phyloP scores from a whole-genome alignment of 2,888 invertebrate genomes.

The Ceramica pisi region DNA sequence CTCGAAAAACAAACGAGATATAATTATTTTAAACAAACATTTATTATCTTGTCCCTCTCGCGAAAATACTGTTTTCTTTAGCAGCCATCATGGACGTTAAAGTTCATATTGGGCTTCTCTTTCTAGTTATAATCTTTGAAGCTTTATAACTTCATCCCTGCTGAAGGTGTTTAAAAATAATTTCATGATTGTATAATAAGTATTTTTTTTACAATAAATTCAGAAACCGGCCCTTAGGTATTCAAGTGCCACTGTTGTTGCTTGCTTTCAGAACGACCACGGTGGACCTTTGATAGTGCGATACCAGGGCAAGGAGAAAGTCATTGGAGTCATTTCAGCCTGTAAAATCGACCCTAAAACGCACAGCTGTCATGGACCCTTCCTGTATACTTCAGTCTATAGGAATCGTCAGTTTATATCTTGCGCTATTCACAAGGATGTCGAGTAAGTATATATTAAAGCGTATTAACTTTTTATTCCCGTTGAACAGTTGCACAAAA shows the following conservation, averaged over 20 bases:
- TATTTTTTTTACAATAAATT: no score
- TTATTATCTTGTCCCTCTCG: no score
- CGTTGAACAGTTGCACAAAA: neutral
- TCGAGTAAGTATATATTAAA: slow-evolving; percentile 77
- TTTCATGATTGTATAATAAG: no score
- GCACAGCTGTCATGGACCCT: slow-evolving; percentile 87
- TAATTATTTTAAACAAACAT: no score
- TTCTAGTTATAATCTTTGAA: no score
- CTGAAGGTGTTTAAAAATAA: no score
- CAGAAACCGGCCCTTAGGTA: neutral
- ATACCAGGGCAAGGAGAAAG: slow-evolving; percentile 82
- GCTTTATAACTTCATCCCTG: no score
- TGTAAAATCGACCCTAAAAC: slow-evolving; percentile 87
- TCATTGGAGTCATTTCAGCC: slow-evolving; percentile 85
- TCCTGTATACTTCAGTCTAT: slow-evolving; percentile 86
- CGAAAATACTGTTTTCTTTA: no score
- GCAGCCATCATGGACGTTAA: no score
- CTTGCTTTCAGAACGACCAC: slow-evolving; percentile 82
- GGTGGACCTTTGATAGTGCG: slow-evolving; percentile 85
- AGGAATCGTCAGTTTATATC: slow-evolving; percentile 86
- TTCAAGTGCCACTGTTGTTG: neutral
- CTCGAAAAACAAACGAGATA: no score
- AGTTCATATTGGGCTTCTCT: no score
- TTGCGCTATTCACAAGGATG: slow-evolving; percentile 85
- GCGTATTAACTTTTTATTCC: neutral